Evolutionary conservation across 2,888 invertebrate species (phyloP).

Genomic region (Zootermopsis nevadensis): DNA sequence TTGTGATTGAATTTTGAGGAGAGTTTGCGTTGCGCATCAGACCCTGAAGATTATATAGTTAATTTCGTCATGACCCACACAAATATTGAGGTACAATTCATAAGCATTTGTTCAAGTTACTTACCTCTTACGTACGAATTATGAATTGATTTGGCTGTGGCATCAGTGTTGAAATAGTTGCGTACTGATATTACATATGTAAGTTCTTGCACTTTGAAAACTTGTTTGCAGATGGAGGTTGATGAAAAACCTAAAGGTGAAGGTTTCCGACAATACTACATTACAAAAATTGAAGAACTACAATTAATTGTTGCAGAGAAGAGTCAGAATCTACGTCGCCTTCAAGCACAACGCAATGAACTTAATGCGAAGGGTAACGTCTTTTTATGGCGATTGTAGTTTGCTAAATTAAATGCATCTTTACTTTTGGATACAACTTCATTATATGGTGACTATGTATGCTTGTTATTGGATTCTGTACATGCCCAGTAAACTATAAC

Average conservation of each 20-base stretch:
- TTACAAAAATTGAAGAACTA: conserved; percentile 97
- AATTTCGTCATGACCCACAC: not conserved
- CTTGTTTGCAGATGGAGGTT: conserved; percentile 74
- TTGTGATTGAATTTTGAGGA: too few species aligned
- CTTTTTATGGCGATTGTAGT: not conserved
- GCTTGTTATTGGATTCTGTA: too few species aligned
- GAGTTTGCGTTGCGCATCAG: too few species aligned
- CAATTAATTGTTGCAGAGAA: conserved; percentile 97
- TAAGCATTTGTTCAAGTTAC: too few species aligned
- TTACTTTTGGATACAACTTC: too few species aligned
- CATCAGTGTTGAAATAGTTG: not conserved
- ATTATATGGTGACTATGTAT: too few species aligned
- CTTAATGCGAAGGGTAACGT: conserved; percentile 93
- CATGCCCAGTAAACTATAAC: too few species aligned
- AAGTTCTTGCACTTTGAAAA: not conserved
- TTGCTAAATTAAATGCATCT: too few species aligned
- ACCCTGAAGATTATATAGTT: too few species aligned
- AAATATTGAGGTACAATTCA: not conserved
- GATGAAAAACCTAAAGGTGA: conserved; percentile 80
- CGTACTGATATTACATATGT: not conserved
- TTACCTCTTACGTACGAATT: not conserved
- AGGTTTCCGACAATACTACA: conserved; percentile 95
- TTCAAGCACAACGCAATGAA: conserved; percentile 98
- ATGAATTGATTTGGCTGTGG: not conserved
- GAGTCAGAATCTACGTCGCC: conserved; percentile 93